A percentile compares a stretch with the other conserved stretches of the same genome.
Evolutionary conservation across 2,113 vertebrate species (phyloP).

Genomic region (Mus musculus): DNA sequence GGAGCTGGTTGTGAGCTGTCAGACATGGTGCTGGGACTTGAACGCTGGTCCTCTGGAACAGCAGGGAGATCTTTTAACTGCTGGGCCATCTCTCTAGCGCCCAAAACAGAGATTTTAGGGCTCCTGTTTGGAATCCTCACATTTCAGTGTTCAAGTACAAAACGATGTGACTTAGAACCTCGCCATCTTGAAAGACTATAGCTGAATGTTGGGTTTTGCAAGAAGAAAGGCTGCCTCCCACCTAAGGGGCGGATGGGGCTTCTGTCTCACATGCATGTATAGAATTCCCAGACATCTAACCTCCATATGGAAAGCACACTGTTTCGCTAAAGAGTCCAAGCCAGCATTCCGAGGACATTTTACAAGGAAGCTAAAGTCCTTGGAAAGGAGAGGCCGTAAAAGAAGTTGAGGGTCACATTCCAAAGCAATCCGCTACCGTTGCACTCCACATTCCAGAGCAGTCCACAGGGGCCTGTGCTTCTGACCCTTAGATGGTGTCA

Average conservation of each 20-base stretch:
- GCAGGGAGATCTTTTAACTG: not conserved
- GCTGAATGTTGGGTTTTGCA: constrained; percentile 49
- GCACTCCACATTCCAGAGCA: not conserved
- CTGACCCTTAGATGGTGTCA: constrained; percentile 37
- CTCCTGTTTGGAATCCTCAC: not conserved
- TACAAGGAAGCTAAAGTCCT: constrained; percentile 2
- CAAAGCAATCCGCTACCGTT: not conserved
- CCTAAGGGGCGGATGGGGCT: not conserved
- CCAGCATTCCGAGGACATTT: constrained; percentile 57
- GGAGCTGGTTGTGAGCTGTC: not conserved
- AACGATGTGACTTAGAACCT: not conserved
- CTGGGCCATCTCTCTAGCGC: not conserved
- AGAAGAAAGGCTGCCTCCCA: not conserved
- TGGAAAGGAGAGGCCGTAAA: constrained; percentile 47
- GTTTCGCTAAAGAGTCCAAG: not conserved
- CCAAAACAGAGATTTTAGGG: not conserved
- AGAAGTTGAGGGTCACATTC: constrained; percentile 32
- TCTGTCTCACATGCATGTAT: not conserved
- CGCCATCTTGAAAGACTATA: constrained; percentile 21
- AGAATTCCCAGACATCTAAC: not conserved
- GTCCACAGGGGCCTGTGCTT: not conserved
- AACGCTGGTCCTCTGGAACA: not conserved
- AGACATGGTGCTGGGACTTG: not conserved
- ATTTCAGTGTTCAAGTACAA: not conserved
- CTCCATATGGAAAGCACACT: not conserved